Conservation (phyloP, 2,888 invertebrate genomes). For the Acanthococcus lagerstroemiae region DNA sequence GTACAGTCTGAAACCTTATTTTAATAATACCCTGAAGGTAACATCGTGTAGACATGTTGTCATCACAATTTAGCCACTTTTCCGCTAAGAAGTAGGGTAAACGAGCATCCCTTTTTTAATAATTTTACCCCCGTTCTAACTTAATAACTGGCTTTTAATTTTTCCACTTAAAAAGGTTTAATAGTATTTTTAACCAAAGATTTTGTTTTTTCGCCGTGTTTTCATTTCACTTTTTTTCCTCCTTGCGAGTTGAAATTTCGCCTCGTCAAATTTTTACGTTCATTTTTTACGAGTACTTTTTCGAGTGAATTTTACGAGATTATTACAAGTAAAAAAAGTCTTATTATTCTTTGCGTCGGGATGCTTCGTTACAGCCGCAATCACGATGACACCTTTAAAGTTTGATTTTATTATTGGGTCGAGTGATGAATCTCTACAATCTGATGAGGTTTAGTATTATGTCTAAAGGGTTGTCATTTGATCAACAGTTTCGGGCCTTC, state of each 20-base stretch:
- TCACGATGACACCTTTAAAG: too few species aligned
- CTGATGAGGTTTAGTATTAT: too few species aligned
- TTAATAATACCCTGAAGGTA: too few species aligned
- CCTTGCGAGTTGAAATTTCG: background rate
- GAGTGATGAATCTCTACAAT: too few species aligned
- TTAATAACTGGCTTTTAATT: slow-evolving; percentile 26
- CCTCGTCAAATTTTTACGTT: background rate
- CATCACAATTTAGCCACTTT: background rate
- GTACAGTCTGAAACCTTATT: too few species aligned
- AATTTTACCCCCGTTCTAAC: slow-evolving; percentile 15
- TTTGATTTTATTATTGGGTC: too few species aligned
- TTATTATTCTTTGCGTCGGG: background rate
- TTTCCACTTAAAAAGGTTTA: slow-evolving; percentile 24
- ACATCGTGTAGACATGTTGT: background rate
- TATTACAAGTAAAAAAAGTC: too few species aligned
- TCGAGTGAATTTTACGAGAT: background rate
- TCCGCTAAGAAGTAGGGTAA: background rate
- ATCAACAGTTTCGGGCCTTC: too few species aligned
- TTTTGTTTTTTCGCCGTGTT: background rate
- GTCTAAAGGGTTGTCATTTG: too few species aligned
- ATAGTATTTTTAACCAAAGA: slow-evolving; percentile 19
- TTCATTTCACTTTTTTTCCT: slow-evolving; percentile 7
- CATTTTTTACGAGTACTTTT: background rate
- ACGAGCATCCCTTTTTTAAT: slow-evolving; percentile 11
- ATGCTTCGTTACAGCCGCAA: background rate